These are phyloP conservation scores for Drosophila eohydei DNA, from an alignment of 2,888 invertebrate species.

Conservation along the genomic window DNA sequence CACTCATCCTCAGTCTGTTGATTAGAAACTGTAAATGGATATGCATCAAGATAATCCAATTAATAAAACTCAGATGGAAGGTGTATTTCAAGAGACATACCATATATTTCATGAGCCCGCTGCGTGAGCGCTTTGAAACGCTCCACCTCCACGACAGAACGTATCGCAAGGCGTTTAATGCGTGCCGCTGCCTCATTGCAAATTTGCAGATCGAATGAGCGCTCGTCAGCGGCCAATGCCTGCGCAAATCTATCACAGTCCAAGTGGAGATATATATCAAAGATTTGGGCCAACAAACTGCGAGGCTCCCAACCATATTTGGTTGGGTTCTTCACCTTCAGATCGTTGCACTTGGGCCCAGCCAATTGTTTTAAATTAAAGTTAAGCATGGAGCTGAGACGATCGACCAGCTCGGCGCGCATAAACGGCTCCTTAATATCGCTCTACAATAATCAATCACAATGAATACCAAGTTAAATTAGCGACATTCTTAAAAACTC, in stretches of 20 bases:
- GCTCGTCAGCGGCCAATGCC: conserved; percentile 98
- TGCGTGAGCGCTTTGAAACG: conserved; percentile 92
- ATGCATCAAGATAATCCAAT: too few relatives aligned
- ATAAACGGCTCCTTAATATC: conserved; percentile 98
- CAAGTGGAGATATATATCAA: conserved; percentile 98
- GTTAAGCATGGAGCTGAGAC: conserved; percentile 98
- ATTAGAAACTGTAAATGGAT: conserved; percentile 87
- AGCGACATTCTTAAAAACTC: conserved; percentile 23
- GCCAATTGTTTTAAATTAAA: conserved; percentile 98
- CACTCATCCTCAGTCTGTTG: conserved; percentile 95
- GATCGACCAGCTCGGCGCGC: conserved; percentile 95
- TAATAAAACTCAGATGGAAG: neutral
- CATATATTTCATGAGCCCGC: conserved; percentile 91
- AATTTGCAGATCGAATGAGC: conserved; percentile 96
- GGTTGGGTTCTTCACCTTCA: conserved; percentile 96
- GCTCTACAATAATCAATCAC: conserved; percentile 53
- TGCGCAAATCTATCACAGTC: conserved; percentile 96
- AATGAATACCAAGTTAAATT: neutral
- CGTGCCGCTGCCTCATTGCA: conserved; percentile 95
- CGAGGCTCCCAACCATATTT: conserved; percentile 99
- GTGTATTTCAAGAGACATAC: conserved; percentile 77
- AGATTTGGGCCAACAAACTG: conserved; percentile 94
- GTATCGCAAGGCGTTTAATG: conserved; percentile 92
- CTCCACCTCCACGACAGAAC: conserved; percentile 93
- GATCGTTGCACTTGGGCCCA: conserved; percentile 96